A percentile compares a stretch with the other conserved stretches of the same genome.
These are phyloP conservation scores for Folsomia candida DNA, from an alignment of 2,888 invertebrate genomes.

Conservation along the genomic window DNA sequence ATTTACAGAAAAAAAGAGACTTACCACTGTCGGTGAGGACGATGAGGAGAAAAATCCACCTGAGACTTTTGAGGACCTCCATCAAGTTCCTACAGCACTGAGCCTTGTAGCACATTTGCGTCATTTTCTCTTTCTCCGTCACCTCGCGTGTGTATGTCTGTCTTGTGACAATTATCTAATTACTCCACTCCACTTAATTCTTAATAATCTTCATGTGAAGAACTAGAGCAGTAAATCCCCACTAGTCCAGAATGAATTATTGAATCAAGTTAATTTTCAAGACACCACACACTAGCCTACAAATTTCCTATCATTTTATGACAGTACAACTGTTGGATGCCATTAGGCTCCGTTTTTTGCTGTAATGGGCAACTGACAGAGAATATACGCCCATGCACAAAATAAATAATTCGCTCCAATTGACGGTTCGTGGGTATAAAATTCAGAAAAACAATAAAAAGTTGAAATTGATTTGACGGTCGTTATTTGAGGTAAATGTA, in stretches of 20 bases:
- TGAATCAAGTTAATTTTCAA: neutral
- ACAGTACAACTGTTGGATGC: neutral
- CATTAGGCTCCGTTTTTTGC: no score
- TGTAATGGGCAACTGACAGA: neutral
- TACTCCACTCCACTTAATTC: neutral
- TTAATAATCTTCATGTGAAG: neutral
- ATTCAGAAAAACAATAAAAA: neutral
- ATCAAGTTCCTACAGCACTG: conserved; percentile 30
- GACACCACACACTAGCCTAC: neutral
- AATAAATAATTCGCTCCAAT: neutral
- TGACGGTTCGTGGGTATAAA: neutral
- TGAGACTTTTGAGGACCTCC: conserved; percentile 46
- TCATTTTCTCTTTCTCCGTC: neutral
- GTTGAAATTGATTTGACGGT: neutral
- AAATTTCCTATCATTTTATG: neutral
- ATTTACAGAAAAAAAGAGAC: conserved; percentile 10
- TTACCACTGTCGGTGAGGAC: conserved; percentile 49
- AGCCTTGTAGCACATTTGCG: neutral
- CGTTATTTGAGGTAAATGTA: neutral
- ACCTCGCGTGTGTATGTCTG: no score
- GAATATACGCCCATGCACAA: neutral
- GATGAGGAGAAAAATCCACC: conserved; percentile 49
- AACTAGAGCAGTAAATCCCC: neutral
- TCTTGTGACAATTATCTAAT: neutral
- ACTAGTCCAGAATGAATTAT: neutral